Evolutionary conservation across 2,797 vertebrate genomes (phyloP).

Genomic region (Anguilla pacifica): DNA sequence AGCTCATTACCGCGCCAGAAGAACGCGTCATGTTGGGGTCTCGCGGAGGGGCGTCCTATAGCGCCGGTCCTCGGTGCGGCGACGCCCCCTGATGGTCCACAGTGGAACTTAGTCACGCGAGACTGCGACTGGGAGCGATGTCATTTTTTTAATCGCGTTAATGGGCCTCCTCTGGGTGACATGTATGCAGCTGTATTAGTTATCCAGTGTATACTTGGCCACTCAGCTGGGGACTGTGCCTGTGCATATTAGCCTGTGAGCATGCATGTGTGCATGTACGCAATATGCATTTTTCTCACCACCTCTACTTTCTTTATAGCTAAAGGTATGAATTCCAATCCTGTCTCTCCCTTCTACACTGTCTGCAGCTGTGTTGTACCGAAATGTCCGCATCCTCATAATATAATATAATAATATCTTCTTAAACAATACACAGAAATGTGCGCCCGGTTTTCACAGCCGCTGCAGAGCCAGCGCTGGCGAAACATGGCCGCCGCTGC

Average conservation of each 20-base stretch:
- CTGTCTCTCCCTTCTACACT: neutral
- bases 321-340: neutral
- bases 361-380: neutral
- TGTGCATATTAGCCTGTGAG: neutral
- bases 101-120: neutral
- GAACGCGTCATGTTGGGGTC: constrained; percentile 41
- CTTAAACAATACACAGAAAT: too few relatives aligned
- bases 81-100: neutral
- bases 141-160: neutral
- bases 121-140: neutral
- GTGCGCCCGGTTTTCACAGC: neutral
- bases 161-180: neutral
- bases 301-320: neutral
- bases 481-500: neutral
- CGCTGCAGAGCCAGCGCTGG: neutral
- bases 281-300: neutral
- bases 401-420: neutral
- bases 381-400: too few relatives aligned
- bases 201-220: neutral
- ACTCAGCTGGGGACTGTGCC: neutral
- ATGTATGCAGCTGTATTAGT: neutral
- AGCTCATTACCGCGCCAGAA: constrained; percentile 46
- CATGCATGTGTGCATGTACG: neutral
- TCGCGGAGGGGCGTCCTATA: constrained; percentile 7
- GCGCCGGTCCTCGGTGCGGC: neutral